Conservation (phyloP, 2,113 vertebrate genomes). For the Motacilla alba region DNA sequence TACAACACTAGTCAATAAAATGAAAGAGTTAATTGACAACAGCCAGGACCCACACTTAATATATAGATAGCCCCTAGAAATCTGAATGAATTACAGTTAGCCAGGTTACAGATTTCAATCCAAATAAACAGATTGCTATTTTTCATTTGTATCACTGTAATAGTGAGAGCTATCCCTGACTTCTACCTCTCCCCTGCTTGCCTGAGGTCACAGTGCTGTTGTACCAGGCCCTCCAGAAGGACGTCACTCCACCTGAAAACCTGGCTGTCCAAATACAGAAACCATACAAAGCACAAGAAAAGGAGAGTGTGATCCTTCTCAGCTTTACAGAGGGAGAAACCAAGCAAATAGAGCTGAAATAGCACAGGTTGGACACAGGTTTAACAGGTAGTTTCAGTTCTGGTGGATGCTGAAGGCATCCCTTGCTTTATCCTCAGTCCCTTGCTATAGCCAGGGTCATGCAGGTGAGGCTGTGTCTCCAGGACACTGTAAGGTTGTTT, state of each 20-base stretch:
- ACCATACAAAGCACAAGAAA: neutral
- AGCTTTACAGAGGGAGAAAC: neutral
- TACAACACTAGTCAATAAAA: neutral
- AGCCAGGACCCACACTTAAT: neutral
- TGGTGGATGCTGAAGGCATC: neutral
- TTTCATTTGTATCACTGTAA: neutral
- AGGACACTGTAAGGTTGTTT: neutral
- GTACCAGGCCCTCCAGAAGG: neutral
- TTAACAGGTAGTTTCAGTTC: neutral
- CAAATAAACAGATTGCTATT: neutral
- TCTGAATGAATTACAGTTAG: neutral
- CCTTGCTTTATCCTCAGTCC: neutral
- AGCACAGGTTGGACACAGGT: neutral
- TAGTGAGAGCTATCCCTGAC: neutral
- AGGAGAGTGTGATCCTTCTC: neutral
- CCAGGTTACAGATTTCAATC: neutral
- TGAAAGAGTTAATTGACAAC: neutral
- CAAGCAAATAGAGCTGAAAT: neutral
- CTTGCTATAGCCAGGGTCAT: accelerated
- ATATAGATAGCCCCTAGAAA: neutral
- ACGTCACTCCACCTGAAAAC: neutral
- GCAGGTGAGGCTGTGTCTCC: neutral
- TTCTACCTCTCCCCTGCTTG: neutral
- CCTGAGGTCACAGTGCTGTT: neutral
- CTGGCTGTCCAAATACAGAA: neutral